Percentiles rank a stretch among this genome's conserved stretches.
Evolutionary conservation across 2,888 invertebrate genomes (phyloP).

Genomic region (Mythimna albipuncta): DNA sequence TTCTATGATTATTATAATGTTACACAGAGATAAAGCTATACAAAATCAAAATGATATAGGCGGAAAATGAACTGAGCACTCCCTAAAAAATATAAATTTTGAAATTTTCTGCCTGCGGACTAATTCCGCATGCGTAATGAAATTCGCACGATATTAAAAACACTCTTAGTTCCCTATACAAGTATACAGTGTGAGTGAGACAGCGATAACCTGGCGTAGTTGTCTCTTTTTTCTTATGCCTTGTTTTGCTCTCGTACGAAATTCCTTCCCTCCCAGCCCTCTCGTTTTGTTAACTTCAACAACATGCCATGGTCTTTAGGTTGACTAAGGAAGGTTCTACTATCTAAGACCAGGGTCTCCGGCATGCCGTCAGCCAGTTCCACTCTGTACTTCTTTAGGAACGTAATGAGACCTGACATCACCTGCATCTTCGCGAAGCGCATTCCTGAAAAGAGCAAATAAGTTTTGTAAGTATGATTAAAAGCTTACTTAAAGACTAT

Average conservation of each 20-base stretch:
- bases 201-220: background rate
- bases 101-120: too few species aligned
- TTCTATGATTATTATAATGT: too few species aligned
- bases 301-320: slow-evolving; percentile 43
- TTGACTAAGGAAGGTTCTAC: slow-evolving; percentile 41
- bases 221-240: background rate
- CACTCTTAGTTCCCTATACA: too few species aligned
- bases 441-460: slow-evolving; percentile 19
- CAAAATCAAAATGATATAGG: too few species aligned
- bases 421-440: slow-evolving; percentile 70
- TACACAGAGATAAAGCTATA: too few species aligned
- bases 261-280: slow-evolving; percentile 53
- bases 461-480: background rate
- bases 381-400: slow-evolving; percentile 71
- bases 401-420: slow-evolving; percentile 68
- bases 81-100: too few species aligned
- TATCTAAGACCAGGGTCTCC: slow-evolving; percentile 25
- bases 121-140: too few species aligned
- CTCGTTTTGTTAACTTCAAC: slow-evolving; percentile 53
- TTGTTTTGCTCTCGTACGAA: slow-evolving; percentile 17
- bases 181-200: background rate
- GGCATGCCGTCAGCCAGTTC: slow-evolving; percentile 67
- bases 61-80: too few species aligned
- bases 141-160: too few species aligned
- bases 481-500: too few species aligned